Conservation (phyloP, 2,797 vertebrate species). For the Semaprochilodus insignis region DNA sequence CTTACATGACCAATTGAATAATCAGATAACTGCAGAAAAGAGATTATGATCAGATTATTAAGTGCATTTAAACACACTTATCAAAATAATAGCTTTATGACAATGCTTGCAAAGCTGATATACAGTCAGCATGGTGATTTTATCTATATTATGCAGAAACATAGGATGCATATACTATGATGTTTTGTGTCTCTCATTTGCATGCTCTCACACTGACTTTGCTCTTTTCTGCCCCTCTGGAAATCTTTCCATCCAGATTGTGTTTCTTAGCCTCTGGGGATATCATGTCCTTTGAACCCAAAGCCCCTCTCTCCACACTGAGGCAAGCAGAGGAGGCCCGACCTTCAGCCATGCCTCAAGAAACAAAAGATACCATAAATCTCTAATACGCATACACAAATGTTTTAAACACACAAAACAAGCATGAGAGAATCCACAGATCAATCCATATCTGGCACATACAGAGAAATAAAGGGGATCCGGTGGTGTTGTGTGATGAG, state of each 20-base stretch:
- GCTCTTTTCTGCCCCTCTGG: not conserved
- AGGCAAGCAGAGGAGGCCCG: conserved; percentile 28
- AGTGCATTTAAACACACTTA: no score
- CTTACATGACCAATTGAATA: no score
- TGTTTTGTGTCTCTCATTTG: not conserved
- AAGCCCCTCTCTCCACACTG: not conserved
- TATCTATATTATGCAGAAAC: no score
- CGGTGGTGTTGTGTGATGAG: not conserved
- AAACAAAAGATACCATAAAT: conserved; percentile 45
- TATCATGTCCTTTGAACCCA: conserved; percentile 33
- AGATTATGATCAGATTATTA: no score
- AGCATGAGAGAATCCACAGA: conserved; percentile 14
- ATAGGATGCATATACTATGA: not conserved
- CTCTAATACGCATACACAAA: conserved; percentile 12
- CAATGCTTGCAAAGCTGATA: no score
- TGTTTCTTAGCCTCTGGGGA: conserved; percentile 29
- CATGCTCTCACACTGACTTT: not conserved
- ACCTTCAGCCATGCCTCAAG: conserved; percentile 16
- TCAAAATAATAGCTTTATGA: no score
- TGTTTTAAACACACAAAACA: conserved; percentile 10
- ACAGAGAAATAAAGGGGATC: not conserved
- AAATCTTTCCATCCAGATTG: conserved; percentile 14
- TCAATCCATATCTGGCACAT: conserved; percentile 16
- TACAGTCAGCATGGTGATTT: no score
- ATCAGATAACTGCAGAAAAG: no score